Evolutionary conservation across 2,888 invertebrate genomes (phyloP).

Genomic region (Acanthosepion lycidas): DNA sequence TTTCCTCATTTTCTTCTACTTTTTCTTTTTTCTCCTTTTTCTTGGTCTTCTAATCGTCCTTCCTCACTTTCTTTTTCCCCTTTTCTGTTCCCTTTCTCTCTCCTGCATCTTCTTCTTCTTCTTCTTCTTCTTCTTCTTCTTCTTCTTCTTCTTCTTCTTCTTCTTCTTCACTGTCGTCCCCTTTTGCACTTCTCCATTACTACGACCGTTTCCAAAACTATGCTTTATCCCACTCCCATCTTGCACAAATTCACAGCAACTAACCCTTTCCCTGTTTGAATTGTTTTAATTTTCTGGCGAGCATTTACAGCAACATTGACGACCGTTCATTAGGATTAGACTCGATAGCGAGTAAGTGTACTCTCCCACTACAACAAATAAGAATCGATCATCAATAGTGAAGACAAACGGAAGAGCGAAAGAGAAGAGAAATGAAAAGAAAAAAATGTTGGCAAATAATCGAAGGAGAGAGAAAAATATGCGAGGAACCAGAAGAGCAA

Average conservation of each 20-base stretch:
- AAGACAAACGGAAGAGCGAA: not conserved
- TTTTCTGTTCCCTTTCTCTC: not conserved
- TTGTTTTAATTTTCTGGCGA: not conserved
- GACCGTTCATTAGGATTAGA: not conserved
- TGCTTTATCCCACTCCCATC: not conserved
- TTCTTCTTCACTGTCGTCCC: not conserved
- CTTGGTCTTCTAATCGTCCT: not conserved
- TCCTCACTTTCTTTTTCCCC: not conserved
- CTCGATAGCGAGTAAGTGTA: too few relatives aligned
- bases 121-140: not conserved
- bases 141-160: constrained; percentile 15
- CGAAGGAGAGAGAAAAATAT: not conserved
- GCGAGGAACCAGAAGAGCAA: not conserved
- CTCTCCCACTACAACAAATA: not conserved
- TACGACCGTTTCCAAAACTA: not conserved
- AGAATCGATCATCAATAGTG: not conserved
- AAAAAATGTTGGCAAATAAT: not conserved
- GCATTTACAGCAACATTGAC: not conserved
- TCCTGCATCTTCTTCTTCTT: not conserved
- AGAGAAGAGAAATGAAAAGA: not conserved
- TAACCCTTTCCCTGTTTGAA: not conserved
- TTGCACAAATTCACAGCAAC: not conserved
- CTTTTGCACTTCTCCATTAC: not conserved
- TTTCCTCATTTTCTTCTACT: not conserved
- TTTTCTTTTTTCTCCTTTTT: not conserved